Base-by-base conservation (phyloP, 2,113 vertebrate genomes). In the Scatophagus argus region DNA sequence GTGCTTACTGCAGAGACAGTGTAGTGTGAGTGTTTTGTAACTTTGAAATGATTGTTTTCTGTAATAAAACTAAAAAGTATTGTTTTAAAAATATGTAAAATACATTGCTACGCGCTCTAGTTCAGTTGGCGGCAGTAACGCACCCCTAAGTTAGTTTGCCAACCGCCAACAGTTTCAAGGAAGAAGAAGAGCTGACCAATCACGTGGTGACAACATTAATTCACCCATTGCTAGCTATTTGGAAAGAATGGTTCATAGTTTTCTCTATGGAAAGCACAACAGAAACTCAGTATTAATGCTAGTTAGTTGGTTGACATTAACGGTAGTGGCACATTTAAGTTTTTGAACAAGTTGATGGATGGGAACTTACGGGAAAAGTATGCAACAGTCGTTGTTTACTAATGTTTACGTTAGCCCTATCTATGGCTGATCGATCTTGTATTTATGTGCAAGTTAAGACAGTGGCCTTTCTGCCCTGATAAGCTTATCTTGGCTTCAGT, bases 151-250 rank as follows among this genome's bases (percentile, higher is more conserved):
- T 0, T 8, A 4, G 12, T 54, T 32, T 2, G 0, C 0, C 6
- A 44, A 16, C n/a, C 2, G 1, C 36, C 14, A 56, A 27, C 47
- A 25, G 21, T 54, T 12, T 13, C 17, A n/a, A 43, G 4, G 47
- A 84, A 89, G 67, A 80, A 63, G 19, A 79, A 34, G 21, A 43
- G 1, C 10, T 2, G 59, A 39, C 81, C 86, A 86, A 86, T 84
- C 52, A 54, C 0, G 14, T 39, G 6, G 2, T n/a, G n/a, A n/a
- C n/a, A n/a, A n/a, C n/a, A n/a, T n/a, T n/a, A n/a, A n/a, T n/a
- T n/a, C n/a, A n/a, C n/a, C n/a, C n/a, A n/a, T n/a, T n/a, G n/a
- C n/a, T n/a, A n/a, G n/a, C n/a, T n/a, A n/a, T n/a, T n/a, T n/a
- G n/a, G n/a, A n/a, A n/a, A n/a, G n/a, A n/a, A n/a, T n/a, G n/a